Percentiles rank a stretch among this genome's conserved stretches.
Evolutionary conservation across 2,888 invertebrate species (phyloP).

Genomic region (Perizoma flavofasciatum): DNA sequence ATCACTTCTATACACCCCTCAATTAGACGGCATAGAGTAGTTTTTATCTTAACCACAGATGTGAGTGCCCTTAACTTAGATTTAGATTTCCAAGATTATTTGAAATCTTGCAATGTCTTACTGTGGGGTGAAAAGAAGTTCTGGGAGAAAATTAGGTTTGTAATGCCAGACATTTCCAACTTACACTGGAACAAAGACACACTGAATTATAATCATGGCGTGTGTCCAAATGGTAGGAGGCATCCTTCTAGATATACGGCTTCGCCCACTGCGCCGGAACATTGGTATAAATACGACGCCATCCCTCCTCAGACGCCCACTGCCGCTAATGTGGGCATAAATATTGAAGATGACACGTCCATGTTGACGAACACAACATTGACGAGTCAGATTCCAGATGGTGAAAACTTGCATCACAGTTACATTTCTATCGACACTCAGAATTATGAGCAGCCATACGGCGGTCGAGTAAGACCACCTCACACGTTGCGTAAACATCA

Average conservation of each 20-base stretch:
- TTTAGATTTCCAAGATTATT: constrained; percentile 88
- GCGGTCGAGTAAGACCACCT: constrained; percentile 75
- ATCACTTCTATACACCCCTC: constrained; percentile 86
- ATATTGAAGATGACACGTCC: constrained; percentile 84
- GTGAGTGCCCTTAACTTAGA: constrained; percentile 89
- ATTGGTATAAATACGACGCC: constrained; percentile 88
- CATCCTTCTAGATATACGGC: constrained; percentile 87
- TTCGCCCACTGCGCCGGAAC: constrained; percentile 88
- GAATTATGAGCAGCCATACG: constrained; percentile 79
- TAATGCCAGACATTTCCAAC: constrained; percentile 90
- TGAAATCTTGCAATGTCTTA: constrained; percentile 88
- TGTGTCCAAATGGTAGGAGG: constrained; percentile 83
- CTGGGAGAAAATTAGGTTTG: constrained; percentile 93
- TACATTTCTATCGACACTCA: constrained; percentile 87
- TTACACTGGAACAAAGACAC: constrained; percentile 85
- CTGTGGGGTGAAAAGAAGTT: constrained; percentile 93
- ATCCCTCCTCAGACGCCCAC: constrained; percentile 83
- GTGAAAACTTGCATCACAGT: constrained; percentile 86
- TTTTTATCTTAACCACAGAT: constrained; percentile 84
- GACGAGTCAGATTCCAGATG: constrained; percentile 86
- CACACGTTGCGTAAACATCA: constrained; percentile 76
- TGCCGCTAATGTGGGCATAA: constrained; percentile 77
- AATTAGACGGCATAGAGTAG: constrained; percentile 84
- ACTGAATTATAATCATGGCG: constrained; percentile 80
- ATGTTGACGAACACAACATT: constrained; percentile 85